Percentiles rank a stretch among this genome's conserved stretches.
These are phyloP conservation scores for Agelastica alni DNA, from an alignment of 2,888 invertebrate species.

Conservation along the genomic window DNA sequence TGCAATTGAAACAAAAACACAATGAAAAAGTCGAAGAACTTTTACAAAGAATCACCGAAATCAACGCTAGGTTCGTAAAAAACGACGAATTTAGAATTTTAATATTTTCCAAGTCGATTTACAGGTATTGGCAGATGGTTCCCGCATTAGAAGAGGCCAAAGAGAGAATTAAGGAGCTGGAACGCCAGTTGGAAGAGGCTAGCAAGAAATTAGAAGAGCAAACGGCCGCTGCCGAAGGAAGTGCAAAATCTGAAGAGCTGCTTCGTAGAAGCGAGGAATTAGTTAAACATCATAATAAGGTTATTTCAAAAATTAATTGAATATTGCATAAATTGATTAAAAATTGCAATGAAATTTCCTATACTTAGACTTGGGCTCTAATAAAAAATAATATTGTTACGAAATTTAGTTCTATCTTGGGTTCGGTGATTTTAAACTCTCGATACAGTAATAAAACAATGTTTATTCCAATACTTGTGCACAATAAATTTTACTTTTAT, in stretches of 20 bases:
- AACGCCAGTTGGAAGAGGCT: constrained; percentile 72
- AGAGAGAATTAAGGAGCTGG: constrained; percentile 70
- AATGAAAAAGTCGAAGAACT: constrained; percentile 79
- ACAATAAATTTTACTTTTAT: too few species aligned
- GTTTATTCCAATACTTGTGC: too few species aligned
- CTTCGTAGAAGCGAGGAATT: constrained; percentile 6
- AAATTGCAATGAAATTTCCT: too few species aligned
- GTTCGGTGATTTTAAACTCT: too few species aligned
- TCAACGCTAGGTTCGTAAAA: constrained; percentile 67
- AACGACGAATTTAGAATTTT: neutral
- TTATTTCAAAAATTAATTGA: too few species aligned
- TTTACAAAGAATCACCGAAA: constrained; percentile 72
- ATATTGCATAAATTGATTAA: too few species aligned
- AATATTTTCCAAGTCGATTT: constrained; percentile 21
- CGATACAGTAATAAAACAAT: too few species aligned
- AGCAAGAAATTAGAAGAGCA: constrained; percentile 71
- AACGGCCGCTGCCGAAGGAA: constrained; percentile 52
- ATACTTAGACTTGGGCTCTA: too few species aligned
- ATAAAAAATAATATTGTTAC: too few species aligned
- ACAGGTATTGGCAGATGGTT: constrained; percentile 74
- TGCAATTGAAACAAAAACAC: constrained; percentile 76
- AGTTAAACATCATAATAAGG: constrained; percentile 15
- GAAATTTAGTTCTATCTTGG: too few species aligned
- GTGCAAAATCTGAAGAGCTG: constrained; percentile 10
- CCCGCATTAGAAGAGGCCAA: constrained; percentile 75